Evolutionary conservation across 2,113 vertebrate genomes (phyloP).

Genomic region (Megaceryle torquata): DNA sequence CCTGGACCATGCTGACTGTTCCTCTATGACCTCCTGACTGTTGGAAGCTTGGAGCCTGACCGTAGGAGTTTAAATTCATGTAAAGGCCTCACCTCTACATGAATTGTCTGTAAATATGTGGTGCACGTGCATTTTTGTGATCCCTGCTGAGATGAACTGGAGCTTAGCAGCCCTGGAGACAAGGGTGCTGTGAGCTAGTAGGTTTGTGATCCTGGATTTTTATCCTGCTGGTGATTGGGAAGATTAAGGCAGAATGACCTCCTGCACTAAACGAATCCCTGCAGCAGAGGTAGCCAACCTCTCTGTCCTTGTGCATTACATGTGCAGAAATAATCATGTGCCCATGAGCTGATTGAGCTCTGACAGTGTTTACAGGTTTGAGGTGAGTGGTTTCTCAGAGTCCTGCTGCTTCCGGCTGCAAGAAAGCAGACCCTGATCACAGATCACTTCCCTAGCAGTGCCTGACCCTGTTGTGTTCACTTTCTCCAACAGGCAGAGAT

Average conservation of each 20-base stretch:
- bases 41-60: not conserved
- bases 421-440: not conserved
- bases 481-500: not conserved
- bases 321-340: rapidly evolving
- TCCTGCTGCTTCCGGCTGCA: not conserved
- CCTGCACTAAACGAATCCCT: not conserved
- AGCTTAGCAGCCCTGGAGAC: not conserved
- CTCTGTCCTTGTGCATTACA: not conserved
- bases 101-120: not conserved
- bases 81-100: not conserved
- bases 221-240: not conserved
- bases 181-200: not conserved
- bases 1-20: not conserved
- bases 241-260: not conserved
- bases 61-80: not conserved
- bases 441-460: not conserved
- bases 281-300: not conserved
- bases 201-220: not conserved
- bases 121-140: not conserved
- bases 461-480: not conserved
- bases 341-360: not conserved
- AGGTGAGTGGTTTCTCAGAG: not conserved
- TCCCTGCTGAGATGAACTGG: not conserved
- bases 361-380: not conserved
- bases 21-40: not conserved